Evolutionary conservation across 1,140 invertebrate species (phyloP).

Genomic region (Chlorops oryzae): DNA sequence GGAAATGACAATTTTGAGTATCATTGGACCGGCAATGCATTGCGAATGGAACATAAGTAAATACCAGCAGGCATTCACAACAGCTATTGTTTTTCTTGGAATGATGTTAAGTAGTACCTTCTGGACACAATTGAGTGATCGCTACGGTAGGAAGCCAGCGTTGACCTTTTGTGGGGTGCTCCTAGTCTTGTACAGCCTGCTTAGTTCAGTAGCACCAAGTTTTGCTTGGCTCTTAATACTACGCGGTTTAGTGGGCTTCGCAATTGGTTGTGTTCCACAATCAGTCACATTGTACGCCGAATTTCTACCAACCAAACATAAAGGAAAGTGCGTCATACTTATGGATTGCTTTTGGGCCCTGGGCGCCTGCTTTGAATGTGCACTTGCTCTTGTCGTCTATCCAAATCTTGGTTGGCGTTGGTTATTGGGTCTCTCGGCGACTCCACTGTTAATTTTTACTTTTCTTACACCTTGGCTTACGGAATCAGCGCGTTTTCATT

Average conservation of each 20-base stretch:
- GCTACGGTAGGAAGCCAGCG: constrained; percentile 86
- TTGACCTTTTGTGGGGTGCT: constrained; percentile 80
- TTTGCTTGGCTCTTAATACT: constrained; percentile 87
- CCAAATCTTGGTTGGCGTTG: constrained; percentile 87
- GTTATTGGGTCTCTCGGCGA: constrained; percentile 79
- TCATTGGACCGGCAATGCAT: constrained; percentile 84
- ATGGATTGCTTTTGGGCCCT: constrained; percentile 96
- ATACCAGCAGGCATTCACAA: constrained; percentile 60
- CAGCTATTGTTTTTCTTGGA: constrained; percentile 82
- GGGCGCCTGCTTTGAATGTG: constrained; percentile 86
- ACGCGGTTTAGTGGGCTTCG: constrained; percentile 88
- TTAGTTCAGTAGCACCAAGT: constrained; percentile 86
- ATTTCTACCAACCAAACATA: constrained; percentile 86
- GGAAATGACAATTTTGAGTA: constrained; percentile 96
- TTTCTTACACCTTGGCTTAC: constrained; percentile 60
- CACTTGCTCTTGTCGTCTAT: constrained; percentile 86
- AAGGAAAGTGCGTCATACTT: constrained; percentile 89
- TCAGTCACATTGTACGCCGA: constrained; percentile 95
- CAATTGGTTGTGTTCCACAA: constrained; percentile 93
- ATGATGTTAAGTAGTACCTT: constrained; percentile 96
- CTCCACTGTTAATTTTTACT: constrained; percentile 80
- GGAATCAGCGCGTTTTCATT: constrained; percentile 77
- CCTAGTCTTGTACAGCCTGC: constrained; percentile 83
- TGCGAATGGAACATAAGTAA: constrained; percentile 91
- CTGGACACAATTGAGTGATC: constrained; percentile 92